A percentile compares a stretch with the other conserved stretches of the same genome.
Conservation (phyloP, 1,140 invertebrate genomes). For the Drosophila pseudoananassae region DNA sequence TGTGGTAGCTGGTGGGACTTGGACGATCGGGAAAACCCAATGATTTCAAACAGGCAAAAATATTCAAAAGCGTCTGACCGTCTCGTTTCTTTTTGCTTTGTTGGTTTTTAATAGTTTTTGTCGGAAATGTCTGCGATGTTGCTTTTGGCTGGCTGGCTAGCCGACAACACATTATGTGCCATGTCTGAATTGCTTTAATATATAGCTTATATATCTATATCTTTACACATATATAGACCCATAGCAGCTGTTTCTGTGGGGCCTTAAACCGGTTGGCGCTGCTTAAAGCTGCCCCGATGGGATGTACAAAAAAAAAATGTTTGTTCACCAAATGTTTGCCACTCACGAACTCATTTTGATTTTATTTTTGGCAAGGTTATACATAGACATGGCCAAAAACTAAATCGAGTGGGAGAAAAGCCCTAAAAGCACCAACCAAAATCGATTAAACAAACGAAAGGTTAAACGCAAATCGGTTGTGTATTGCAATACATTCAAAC, state of each 20-base stretch:
- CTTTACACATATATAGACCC: not conserved
- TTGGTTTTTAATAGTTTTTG: conserved; percentile 52
- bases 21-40: conserved; percentile 64
- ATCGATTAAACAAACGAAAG: conserved; percentile 81
- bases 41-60: conserved; percentile 56
- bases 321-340: conserved; percentile 59
- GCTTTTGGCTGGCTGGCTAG: conserved; percentile 30
- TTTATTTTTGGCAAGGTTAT: conserved; percentile 78
- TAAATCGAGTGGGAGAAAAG: conserved; percentile 3
- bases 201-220: conserved; percentile 25
- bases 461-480: conserved; percentile 56
- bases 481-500: conserved; percentile 24
- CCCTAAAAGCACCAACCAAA: conserved; percentile 31
- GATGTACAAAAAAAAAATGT: conserved; percentile 30
- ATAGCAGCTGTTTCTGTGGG: conserved; percentile 66
- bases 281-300: conserved; percentile 29
- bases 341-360: conserved; percentile 35
- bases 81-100: conserved; percentile 43
- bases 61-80: conserved; percentile 43
- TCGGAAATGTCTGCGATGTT: conserved; percentile 51
- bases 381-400: conserved; percentile 43
- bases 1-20: conserved; percentile 17
- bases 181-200: conserved; percentile 16
- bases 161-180: conserved; percentile 12
- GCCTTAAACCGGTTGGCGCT: conserved; percentile 46